Evolutionary conservation across 53 echinoderm and acorn worm species (phyloP).

Genomic region (Antedon mediterranea): DNA sequence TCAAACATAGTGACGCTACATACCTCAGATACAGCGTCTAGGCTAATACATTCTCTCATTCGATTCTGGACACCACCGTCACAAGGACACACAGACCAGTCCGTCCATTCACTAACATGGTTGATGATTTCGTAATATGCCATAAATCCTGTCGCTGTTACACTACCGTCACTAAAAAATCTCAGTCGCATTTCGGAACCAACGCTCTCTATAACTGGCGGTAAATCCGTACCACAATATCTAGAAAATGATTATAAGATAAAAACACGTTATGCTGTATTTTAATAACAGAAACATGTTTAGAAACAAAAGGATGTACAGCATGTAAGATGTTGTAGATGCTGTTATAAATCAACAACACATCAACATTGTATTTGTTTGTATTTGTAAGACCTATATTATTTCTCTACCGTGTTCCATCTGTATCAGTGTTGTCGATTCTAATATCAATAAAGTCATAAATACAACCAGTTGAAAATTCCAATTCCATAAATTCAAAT

Average conservation of each 20-base stretch:
- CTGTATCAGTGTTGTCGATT: neutral
- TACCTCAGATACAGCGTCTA: neutral
- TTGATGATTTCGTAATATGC: neutral
- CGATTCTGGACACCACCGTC: conserved; percentile 8
- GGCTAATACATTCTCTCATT: conserved; percentile 17
- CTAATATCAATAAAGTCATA: neutral
- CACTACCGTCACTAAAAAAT: neutral
- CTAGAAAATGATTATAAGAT: neutral
- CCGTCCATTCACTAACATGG: conserved; percentile 10
- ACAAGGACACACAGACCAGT: conserved; percentile 8
- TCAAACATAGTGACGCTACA: neutral
- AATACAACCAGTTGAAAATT: neutral
- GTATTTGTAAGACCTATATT: too few relatives aligned
- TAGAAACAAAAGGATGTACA: too few relatives aligned
- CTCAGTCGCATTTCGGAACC: neutral
- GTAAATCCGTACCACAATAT: neutral
- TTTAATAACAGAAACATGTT: too few relatives aligned
- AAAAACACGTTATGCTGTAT: too few relatives aligned
- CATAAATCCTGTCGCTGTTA: neutral
- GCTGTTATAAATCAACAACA: too few relatives aligned
- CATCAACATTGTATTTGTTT: too few relatives aligned
- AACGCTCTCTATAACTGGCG: neutral
- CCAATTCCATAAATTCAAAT: neutral
- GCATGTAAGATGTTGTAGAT: too few relatives aligned
- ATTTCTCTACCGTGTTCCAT: neutral